Base-by-base conservation (phyloP, 2,888 invertebrate genomes). In the Cryptus viduatorius region DNA sequence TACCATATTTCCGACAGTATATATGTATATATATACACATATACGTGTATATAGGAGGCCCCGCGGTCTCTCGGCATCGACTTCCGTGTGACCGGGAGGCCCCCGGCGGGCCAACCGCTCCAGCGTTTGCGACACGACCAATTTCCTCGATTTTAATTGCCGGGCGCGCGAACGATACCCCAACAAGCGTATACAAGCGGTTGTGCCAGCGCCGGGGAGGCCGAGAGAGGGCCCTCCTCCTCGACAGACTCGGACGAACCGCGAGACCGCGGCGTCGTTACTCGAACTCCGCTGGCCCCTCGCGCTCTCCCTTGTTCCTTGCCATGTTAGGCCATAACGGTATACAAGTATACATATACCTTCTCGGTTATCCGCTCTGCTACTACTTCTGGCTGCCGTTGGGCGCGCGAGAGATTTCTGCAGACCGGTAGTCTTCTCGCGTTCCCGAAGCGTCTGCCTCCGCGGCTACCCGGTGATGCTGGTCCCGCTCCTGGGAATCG, bases 101-200 rank as follows among this genome's bases (percentile, higher is more conserved):
- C 86, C 84, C 82, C 82, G 84, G 37, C 72, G 82, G 82, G 75
- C 79, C 77, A 84, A 50, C 73, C 44, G 80, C 82, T 56, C 68
- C 80, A 67, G 44, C 77, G 82, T 82, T 86, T 78, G 80, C 84
- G 82, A 84, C 86, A 82, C 81, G 81, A 86, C 86, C 86, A 86
- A 86, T 86, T 84, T 84, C 76, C 86, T 86, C 86, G 82, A 86
- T 86, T 86, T 86, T 86, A 86, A 86, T 86, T 86, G 84, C 86
- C 79, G 68, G 24, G 61, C 37, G 42, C 65, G 56, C 61, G 50
- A 31, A 29, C 31, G 67, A 31, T 42, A 69, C 56, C 75, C 79
- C 83, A 76, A 69, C 19, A 10, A 46, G 14, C n/a, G n/a, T 16
- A 16, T 29, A 67, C 10, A 67, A 16, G n/a, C 53, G 53, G 19